Evolutionary conservation across 2,113 vertebrate genomes (phyloP).

Genomic region (Nothocercus nigrocapillus): DNA sequence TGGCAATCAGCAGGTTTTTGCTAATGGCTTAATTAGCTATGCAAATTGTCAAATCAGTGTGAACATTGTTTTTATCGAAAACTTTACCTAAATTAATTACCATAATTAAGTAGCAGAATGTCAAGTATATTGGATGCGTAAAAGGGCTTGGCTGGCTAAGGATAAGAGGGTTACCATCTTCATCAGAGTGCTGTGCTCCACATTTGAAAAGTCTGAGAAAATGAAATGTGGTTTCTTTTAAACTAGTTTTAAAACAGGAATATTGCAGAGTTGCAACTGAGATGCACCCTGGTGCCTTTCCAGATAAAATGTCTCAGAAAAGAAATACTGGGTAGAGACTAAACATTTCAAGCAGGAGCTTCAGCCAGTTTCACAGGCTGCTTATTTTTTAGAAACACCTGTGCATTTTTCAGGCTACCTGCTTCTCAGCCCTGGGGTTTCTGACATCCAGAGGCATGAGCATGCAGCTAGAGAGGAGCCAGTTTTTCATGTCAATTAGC

Average conservation of each 20-base stretch:
- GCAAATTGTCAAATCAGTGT: constrained; percentile 98
- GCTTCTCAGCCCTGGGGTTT: constrained; percentile 69
- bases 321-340: constrained; percentile 10
- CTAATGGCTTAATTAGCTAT: constrained; percentile 99
- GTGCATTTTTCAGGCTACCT: constrained; percentile 66
- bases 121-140: constrained; percentile 85
- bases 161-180: constrained; percentile 76
- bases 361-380: constrained; percentile 46
- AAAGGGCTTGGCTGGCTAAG: constrained; percentile 77
- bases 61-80: constrained; percentile 98
- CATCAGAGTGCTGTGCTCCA: constrained; percentile 47
- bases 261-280: not conserved
- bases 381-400: constrained; percentile 58
- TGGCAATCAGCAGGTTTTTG: constrained; percentile 96
- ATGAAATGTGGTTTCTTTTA: constrained; percentile 41
- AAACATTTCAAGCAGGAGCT: constrained; percentile 40
- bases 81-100: constrained; percentile 99
- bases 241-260: not conserved
- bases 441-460: constrained; percentile 67
- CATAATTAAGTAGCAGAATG: constrained; percentile 93
- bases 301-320: constrained; percentile 45
- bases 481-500: constrained; percentile 49
- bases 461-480: constrained; percentile 49
- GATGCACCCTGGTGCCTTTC: not conserved
- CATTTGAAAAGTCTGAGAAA: constrained; percentile 39